A percentile compares a stretch with the other conserved stretches of the same genome.
These are phyloP conservation scores for Apodemus speciosus DNA, from an alignment of 2,113 vertebrate species.

Conservation along the genomic window DNA sequence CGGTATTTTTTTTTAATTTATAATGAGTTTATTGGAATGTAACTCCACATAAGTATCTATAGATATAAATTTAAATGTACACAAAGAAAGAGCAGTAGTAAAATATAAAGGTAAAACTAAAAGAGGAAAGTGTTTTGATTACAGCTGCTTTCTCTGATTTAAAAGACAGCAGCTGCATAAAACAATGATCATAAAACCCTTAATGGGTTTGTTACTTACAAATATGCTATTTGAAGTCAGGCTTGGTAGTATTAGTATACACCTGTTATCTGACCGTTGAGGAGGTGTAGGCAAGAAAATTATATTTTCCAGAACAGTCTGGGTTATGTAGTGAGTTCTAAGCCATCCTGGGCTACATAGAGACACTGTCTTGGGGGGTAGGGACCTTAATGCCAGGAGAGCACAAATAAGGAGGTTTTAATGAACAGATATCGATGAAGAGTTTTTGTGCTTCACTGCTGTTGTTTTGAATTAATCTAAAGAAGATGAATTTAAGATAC, in stretches of 20 bases:
- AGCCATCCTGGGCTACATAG: background rate
- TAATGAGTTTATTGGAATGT: background rate
- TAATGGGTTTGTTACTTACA: background rate
- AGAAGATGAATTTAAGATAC: slow-evolving; percentile 46
- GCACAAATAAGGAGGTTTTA: background rate
- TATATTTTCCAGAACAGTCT: background rate
- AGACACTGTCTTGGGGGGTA: background rate
- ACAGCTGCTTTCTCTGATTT: slow-evolving; percentile 21
- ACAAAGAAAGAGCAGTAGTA: background rate
- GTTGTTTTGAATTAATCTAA: slow-evolving; percentile 52
- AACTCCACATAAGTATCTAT: background rate
- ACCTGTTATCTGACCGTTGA: background rate
- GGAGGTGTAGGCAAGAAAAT: background rate
- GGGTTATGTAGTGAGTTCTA: background rate
- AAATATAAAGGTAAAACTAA: slow-evolving; percentile 24
- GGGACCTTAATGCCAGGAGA: background rate
- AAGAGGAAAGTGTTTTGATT: background rate
- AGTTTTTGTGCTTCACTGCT: background rate
- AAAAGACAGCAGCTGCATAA: background rate
- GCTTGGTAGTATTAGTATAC: background rate
- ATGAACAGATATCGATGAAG: background rate
- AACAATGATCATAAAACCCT: slow-evolving; percentile 30
- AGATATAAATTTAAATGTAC: slow-evolving; percentile 36
- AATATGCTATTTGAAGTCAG: slow-evolving; percentile 1
- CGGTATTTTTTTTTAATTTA: background rate